Evolutionary conservation across 2,888 invertebrate genomes (phyloP).

Genomic region (Tiliacea citrago): DNA sequence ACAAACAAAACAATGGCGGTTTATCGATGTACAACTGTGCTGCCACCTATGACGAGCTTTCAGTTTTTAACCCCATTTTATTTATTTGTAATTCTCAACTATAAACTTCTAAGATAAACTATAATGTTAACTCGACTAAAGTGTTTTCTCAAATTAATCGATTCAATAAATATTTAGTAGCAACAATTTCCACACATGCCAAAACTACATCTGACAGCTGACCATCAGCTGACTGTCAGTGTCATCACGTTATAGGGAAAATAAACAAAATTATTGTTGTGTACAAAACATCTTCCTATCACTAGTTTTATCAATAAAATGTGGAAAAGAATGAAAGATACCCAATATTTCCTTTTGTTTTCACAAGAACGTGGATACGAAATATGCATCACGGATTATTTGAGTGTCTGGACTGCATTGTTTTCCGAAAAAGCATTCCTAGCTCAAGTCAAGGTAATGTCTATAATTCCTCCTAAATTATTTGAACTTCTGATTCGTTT

Average conservation of each 20-base stretch:
- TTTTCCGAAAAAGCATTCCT: slow-evolving; percentile 72
- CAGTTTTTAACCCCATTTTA: too few relatives aligned
- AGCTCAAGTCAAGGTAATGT: slow-evolving; percentile 72
- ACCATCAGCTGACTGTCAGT: slow-evolving; percentile 2
- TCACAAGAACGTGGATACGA: slow-evolving; percentile 58
- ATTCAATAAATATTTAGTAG: background rate
- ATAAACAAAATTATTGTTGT: slow-evolving; percentile 19
- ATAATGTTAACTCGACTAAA: too few relatives aligned
- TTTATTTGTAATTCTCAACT: background rate
- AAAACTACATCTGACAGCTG: background rate
- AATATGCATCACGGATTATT: slow-evolving; percentile 75
- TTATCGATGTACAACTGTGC: too few relatives aligned
- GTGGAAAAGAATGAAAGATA: slow-evolving; percentile 72
- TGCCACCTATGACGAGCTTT: too few relatives aligned
- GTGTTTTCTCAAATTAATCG: accelerated
- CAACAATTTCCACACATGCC: slow-evolving; percentile 8
- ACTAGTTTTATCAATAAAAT: slow-evolving; percentile 48
- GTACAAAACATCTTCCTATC: background rate
- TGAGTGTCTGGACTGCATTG: slow-evolving; percentile 72
- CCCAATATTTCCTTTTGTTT: slow-evolving; percentile 66
- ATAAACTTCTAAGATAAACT: too few relatives aligned
- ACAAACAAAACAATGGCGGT: too few relatives aligned
- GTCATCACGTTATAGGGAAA: slow-evolving; percentile 23
- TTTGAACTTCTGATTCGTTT: background rate
- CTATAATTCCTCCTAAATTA: background rate